Base-by-base conservation (phyloP, 2,888 invertebrate genomes). In the Campoletis raptor region DNA sequence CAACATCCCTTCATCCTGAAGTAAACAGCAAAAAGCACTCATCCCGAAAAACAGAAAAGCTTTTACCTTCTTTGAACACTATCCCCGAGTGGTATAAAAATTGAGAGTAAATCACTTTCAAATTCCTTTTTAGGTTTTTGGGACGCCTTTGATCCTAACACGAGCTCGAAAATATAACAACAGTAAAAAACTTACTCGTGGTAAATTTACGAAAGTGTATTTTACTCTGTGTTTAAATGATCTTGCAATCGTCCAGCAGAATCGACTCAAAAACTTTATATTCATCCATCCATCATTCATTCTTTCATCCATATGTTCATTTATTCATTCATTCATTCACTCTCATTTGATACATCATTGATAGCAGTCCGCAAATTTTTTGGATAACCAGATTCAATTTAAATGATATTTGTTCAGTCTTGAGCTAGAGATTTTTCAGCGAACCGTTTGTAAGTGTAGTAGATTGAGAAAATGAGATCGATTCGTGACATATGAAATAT, bases 21-120 rank as follows among this genome's bases (percentile, higher is more conserved):
- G 6, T 12, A n/a, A 54, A 72, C 52, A 10, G 6, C 72, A 37
- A 36, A 54, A 72, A 72, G 37, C 73, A 45, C 40, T 70, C 48
- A 30, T 66, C 66, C 1, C 18, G 9, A 21, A 45, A 77, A 66
- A 42, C 30, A 42, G 45, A 76, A 77, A 83, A 73, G 86, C 86
- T 86, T 86, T 86, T 37, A 86, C 37, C 54, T 48, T 79, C 85
- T 82, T 57, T 0, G 67, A 24, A 70, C 64, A 36, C 40, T 74
- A 64, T 12, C 5, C 36, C 12, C 21, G 21, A 9, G 6, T 9
- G 12, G 42, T 42, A 24, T 36, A 30, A 37, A 24, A 67, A 45
- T 21, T 18, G n/a, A 30, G 40, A 52, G 6, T 18, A 30, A 37
- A 18, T 21, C 67, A 7, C 67, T 54, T 77, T 45, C 67, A 24